Conservation (phyloP, 2,888 invertebrate species). For the Dicyrtomina minuta region DNA sequence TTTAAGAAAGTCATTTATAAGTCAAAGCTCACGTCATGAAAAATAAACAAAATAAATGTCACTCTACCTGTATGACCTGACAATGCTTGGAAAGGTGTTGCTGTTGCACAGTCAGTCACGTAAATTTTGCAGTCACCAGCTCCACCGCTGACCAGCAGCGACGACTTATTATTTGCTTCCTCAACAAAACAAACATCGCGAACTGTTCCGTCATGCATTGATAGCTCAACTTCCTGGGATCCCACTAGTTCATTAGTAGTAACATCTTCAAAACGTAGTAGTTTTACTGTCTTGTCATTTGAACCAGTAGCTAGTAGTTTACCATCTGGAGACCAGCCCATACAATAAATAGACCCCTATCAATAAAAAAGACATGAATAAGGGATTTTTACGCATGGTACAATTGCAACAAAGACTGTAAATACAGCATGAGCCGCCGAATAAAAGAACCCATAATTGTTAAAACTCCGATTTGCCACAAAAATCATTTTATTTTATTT, state of each 20-base stretch:
- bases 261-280: slow-evolving; percentile 90
- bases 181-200: slow-evolving; percentile 96
- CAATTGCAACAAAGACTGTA: neutral
- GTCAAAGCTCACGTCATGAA: too few species aligned
- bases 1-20: neutral
- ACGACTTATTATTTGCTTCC: slow-evolving; percentile 85
- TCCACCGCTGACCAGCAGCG: slow-evolving; percentile 91
- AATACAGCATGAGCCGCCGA: neutral
- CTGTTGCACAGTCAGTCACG: slow-evolving; percentile 94
- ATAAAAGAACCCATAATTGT: too few species aligned
- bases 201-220: slow-evolving; percentile 99
- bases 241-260: slow-evolving; percentile 69
- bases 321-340: slow-evolving; percentile 94
- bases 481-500: neutral
- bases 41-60: too few species aligned
- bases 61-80: slow-evolving; percentile 79
- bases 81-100: slow-evolving; percentile 84
- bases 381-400: too few species aligned
- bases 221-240: slow-evolving; percentile 75
- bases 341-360: slow-evolving; percentile 92
- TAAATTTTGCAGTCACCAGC: slow-evolving; percentile 98
- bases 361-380: too few species aligned
- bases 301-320: slow-evolving; percentile 97
- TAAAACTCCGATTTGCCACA: too few species aligned
- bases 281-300: slow-evolving; percentile 96